phyloP scores from a whole-genome alignment of 30 jellyfish, hydroid and myxozoan species.

The Hydractinia symbiolongicarpus region DNA sequence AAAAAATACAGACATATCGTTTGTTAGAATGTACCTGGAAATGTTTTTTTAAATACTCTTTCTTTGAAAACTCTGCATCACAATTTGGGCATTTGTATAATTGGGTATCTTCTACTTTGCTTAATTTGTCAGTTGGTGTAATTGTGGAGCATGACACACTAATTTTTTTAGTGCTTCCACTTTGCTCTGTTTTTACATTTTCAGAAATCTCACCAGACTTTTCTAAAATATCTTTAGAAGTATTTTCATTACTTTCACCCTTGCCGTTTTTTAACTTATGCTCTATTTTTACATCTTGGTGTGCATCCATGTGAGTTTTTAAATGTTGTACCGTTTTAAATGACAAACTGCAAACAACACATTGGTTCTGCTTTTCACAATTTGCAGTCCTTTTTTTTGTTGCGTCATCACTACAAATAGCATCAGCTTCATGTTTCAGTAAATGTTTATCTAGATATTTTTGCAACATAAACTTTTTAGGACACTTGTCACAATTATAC shows the following conservation, averaged over 20 bases:
- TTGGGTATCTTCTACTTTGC: not conserved
- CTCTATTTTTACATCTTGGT: not conserved
- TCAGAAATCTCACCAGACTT: not conserved
- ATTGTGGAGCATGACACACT: no score
- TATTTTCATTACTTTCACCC: not conserved
- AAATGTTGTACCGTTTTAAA: not conserved
- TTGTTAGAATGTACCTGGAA: not conserved
- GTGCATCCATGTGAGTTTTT: not conserved
- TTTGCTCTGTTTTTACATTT: not conserved
- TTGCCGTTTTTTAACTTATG: not conserved
- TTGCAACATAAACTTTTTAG: not conserved
- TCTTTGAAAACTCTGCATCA: not conserved
- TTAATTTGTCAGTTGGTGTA: not conserved
- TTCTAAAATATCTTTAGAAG: not conserved
- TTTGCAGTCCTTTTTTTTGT: not conserved
- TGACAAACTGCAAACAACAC: not conserved
- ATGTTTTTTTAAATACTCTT: not conserved
- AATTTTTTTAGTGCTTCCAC: no score
- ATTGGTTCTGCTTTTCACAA: not conserved
- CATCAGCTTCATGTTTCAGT: not conserved
- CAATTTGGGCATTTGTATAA: not conserved
- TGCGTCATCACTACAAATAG: not conserved
- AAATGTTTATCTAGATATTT: constrained; percentile 10
- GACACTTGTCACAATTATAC: not conserved
- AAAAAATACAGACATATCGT: not conserved